Conservation (phyloP, 1,140 invertebrate genomes). For the Pygmarrhopalites habei region DNA sequence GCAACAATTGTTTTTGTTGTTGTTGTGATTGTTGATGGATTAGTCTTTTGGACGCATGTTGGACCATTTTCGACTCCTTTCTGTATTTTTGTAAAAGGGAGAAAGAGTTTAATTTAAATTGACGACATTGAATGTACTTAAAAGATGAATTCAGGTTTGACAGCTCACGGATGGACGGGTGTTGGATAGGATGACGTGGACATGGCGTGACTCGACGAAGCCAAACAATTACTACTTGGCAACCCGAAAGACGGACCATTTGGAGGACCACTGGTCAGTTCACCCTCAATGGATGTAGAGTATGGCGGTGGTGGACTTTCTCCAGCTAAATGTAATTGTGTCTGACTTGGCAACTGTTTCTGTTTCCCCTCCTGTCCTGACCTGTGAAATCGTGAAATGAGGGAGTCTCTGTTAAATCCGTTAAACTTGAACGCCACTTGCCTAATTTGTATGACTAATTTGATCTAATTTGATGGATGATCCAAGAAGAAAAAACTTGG, state of each 20-base stretch:
- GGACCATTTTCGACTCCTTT: no score
- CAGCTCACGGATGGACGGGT: conserved; percentile 13
- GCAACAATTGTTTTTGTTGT: not conserved
- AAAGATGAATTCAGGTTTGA: no score
- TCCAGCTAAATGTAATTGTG: conserved; percentile 27
- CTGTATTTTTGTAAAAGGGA: no score
- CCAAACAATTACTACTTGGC: conserved; percentile 30
- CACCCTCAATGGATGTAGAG: conserved; percentile 35
- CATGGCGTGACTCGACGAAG: conserved; percentile 19
- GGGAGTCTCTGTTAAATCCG: no score
- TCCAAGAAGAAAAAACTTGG: no score
- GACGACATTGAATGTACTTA: no score
- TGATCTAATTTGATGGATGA: no score
- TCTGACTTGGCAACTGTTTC: conserved; percentile 51
- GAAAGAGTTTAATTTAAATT: no score
- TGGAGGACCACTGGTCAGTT: not conserved
- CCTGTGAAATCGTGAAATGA: no score
- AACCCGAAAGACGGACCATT: conserved; percentile 6
- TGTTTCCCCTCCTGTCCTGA: not conserved
- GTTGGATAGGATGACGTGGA: conserved; percentile 13
- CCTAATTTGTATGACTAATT: no score
- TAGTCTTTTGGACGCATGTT: not conserved
- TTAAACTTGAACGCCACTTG: no score
- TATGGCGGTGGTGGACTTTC: conserved; percentile 44
- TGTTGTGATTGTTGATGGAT: not conserved